Conservation (phyloP, 2,797 vertebrate species). For the Limosa lapponica region DNA sequence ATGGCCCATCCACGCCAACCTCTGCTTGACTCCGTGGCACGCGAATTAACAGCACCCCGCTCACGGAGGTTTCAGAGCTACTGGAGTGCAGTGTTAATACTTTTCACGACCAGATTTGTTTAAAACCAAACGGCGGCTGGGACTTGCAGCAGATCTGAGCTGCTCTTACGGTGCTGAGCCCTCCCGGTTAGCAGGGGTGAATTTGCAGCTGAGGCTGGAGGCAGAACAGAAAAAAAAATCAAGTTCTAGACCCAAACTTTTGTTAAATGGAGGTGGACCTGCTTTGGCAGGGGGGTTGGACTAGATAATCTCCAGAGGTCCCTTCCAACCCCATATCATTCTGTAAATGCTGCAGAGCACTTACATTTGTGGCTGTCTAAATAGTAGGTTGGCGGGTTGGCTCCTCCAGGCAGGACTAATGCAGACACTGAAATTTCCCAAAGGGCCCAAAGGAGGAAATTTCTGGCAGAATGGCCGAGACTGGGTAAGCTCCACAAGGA, state of each 20-base stretch:
- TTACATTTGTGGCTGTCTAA: neutral
- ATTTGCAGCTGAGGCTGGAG: neutral
- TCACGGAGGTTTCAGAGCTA: neutral
- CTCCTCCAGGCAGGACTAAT: neutral
- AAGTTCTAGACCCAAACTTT: neutral
- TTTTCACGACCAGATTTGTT: neutral
- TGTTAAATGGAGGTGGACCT: neutral
- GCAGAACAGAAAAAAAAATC: neutral
- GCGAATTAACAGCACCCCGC: neutral
- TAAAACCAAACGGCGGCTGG: neutral
- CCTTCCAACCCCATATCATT: too few relatives aligned
- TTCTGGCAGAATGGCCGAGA: neutral
- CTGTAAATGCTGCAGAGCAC: neutral
- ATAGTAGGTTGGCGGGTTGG: neutral
- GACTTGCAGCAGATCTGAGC: neutral
- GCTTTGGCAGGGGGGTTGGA: too few relatives aligned
- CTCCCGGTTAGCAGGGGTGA: neutral
- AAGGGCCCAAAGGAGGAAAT: neutral
- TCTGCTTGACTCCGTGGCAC: neutral
- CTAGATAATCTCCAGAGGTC: too few relatives aligned
- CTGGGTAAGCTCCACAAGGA: neutral
- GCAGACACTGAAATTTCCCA: neutral
- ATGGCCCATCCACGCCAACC: neutral
- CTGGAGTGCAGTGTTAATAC: neutral
- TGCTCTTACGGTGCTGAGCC: neutral